phyloP scores from a whole-genome alignment of 2,888 invertebrate genomes.

The Dasypogon diadema region DNA sequence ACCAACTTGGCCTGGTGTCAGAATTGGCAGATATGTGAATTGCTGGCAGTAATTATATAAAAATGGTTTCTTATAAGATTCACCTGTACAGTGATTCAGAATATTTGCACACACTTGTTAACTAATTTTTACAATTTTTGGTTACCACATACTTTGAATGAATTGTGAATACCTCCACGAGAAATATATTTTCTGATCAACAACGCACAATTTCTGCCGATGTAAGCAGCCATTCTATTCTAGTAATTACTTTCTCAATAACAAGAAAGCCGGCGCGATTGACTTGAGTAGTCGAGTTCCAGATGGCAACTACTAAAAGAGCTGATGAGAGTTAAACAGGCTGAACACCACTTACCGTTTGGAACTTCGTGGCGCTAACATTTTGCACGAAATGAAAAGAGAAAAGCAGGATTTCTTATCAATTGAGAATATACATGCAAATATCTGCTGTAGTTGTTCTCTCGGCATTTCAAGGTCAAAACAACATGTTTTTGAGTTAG shows the following conservation, averaged over 20 bases:
- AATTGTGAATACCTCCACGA: not conserved
- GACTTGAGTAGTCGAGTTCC: not conserved
- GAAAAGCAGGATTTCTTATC: too few relatives aligned
- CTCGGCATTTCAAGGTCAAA: too few relatives aligned
- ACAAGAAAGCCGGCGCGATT: slow-evolving; percentile 1
- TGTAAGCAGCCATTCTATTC: slow-evolving; percentile 19
- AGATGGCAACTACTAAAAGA: slow-evolving; percentile 22
- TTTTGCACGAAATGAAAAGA: not conserved
- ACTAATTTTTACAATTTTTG: not conserved
- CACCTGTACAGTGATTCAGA: not conserved
- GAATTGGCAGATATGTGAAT: slow-evolving; percentile 15
- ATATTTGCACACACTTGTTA: not conserved
- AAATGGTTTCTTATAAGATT: not conserved
- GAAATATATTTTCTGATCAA: slow-evolving; percentile 36
- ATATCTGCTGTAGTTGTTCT: too few relatives aligned
- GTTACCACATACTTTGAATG: slow-evolving; percentile 24
- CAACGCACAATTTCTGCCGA: slow-evolving; percentile 20
- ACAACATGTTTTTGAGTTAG: too few relatives aligned
- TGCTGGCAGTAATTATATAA: slow-evolving; percentile 18
- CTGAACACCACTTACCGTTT: not conserved
- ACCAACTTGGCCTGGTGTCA: not conserved
- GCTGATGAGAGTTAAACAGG: not conserved
- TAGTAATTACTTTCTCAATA: not conserved
- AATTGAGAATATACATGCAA: too few relatives aligned
- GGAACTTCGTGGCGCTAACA: not conserved